Evolutionary conservation across 2,888 invertebrate species (phyloP).

Genomic region (Hypena proboscidalis): DNA sequence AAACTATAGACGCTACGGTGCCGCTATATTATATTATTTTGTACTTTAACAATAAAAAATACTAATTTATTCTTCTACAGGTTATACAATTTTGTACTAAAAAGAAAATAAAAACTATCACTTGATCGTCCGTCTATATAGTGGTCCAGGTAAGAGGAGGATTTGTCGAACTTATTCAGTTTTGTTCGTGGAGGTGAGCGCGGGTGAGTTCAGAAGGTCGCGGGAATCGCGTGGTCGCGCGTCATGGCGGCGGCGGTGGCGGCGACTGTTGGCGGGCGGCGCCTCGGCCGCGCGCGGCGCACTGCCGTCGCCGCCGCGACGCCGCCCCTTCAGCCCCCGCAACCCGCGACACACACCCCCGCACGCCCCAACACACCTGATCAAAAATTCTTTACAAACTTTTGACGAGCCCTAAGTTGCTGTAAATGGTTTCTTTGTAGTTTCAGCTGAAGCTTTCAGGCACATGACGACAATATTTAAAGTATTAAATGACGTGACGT

Average conservation of each 20-base stretch:
- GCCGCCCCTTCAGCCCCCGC: constrained; percentile 55
- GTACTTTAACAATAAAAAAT: constrained; percentile 81
- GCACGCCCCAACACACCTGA: constrained; percentile 50
- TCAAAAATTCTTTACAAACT: constrained; percentile 80
- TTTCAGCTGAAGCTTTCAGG: too few species aligned
- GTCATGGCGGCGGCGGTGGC: constrained; percentile 62
- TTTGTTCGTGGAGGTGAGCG: constrained; percentile 64
- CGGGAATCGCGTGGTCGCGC: constrained; percentile 57
- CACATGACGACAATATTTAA: too few species aligned
- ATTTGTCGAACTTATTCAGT: constrained; percentile 86
- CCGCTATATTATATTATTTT: constrained; percentile 79
- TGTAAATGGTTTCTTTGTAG: constrained; percentile 57
- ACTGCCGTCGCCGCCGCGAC: constrained; percentile 75
- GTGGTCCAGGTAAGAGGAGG: constrained; percentile 84
- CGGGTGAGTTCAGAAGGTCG: constrained; percentile 59
- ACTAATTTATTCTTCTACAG: constrained; percentile 65
- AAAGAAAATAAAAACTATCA: constrained; percentile 62
- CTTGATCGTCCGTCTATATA: constrained; percentile 77
- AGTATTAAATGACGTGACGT: too few species aligned
- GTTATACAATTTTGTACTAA: constrained; percentile 83
- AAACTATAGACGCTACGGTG: constrained; percentile 78
- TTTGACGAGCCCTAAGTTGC: constrained; percentile 58
- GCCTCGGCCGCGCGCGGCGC: constrained; percentile 85
- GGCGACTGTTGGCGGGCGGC: constrained; percentile 74
- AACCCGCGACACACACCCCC: constrained; percentile 48